Conservation (phyloP, 2,888 invertebrate genomes). For the Aphidius colemani region DNA sequence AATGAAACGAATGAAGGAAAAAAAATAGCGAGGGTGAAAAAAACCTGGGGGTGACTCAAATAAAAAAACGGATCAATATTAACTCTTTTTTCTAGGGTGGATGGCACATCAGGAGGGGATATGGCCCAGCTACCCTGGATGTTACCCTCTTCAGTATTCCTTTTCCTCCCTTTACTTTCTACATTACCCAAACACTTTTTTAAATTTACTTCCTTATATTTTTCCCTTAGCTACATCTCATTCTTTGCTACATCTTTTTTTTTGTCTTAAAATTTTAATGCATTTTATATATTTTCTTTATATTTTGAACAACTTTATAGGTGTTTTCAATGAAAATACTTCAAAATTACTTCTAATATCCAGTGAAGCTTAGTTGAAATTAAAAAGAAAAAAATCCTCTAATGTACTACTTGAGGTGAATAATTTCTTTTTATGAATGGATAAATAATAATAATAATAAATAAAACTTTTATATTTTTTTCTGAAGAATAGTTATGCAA, state of each 20-base stretch:
- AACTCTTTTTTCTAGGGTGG: constrained; percentile 67
- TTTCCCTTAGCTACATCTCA: constrained; percentile 11
- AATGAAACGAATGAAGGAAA: constrained; percentile 20
- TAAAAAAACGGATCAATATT: constrained; percentile 72
- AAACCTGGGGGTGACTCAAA: constrained; percentile 69
- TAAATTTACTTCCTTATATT: constrained; percentile 11
- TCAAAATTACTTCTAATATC: too few species aligned
- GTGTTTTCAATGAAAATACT: too few species aligned
- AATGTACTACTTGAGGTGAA: too few species aligned
- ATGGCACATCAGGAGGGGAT: constrained; percentile 46
- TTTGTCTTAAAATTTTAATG: constrained; percentile 9
- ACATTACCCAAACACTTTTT: constrained; percentile 5
- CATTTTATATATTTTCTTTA: background rate
- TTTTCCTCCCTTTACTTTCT: constrained; percentile 9
- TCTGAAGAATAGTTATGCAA: too few species aligned
- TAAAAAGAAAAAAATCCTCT: too few species aligned
- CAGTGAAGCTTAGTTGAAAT: too few species aligned
- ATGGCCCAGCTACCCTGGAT: constrained; percentile 27
- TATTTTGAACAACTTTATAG: too few species aligned
- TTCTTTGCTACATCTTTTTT: too few species aligned
- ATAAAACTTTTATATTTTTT: background rate
- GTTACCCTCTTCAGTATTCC: constrained; percentile 22
- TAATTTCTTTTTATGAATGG: constrained; percentile 4
- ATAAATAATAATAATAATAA: background rate
- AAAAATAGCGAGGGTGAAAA: constrained; percentile 64